phyloP scores from a whole-genome alignment of 2,888 invertebrate genomes.

The Meloe dianella region DNA sequence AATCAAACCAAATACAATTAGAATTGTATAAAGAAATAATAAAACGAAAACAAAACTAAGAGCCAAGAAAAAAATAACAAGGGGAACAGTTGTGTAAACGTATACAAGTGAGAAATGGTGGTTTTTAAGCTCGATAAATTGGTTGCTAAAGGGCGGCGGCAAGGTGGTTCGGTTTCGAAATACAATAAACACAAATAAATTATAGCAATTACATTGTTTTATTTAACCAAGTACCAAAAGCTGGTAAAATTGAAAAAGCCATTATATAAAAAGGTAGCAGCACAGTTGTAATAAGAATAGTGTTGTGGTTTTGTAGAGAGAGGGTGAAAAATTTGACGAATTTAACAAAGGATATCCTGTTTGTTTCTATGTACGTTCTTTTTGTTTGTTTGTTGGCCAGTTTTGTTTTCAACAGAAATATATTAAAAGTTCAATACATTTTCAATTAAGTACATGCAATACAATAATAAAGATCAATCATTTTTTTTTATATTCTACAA shows the following conservation, averaged over 20 bases:
- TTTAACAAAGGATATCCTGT: background rate
- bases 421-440: background rate
- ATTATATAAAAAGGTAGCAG: background rate
- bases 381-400: background rate
- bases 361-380: background rate
- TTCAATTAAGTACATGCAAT: background rate
- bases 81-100: background rate
- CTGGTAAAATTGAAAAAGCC: background rate
- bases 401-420: background rate
- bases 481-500: background rate
- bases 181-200: background rate
- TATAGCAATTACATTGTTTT: constrained; percentile 6
- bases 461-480: constrained; percentile 1
- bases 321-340: background rate
- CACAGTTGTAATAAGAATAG: too few species aligned
- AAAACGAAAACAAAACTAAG: background rate
- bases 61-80: background rate
- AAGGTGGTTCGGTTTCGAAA: background rate
- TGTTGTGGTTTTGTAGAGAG: background rate
- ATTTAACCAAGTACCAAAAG: background rate
- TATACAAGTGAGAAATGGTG: constrained; percentile 5
- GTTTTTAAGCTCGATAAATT: constrained; percentile 2
- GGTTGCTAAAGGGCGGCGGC: background rate
- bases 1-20: background rate
- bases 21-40: background rate